Percentiles rank a stretch among this genome's conserved stretches.
These are phyloP conservation scores for Clistopyga incitator DNA, from an alignment of 2,888 invertebrate species.

Conservation along the genomic window DNA sequence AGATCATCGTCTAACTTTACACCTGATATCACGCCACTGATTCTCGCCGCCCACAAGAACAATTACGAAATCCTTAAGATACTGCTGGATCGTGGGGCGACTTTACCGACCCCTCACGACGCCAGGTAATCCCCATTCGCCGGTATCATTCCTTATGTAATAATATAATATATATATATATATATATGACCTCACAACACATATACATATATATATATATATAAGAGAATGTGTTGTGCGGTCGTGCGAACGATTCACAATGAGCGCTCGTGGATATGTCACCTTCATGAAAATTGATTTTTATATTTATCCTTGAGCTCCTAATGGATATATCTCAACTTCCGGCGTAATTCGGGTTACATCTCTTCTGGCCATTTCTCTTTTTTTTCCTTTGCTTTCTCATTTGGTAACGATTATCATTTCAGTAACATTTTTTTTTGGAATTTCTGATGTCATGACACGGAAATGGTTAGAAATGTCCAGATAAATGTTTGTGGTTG, in stretches of 20 bases:
- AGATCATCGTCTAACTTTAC: slow-evolving; percentile 94
- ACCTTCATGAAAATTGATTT: slow-evolving; percentile 10
- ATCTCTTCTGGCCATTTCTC: background rate
- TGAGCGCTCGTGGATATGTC: background rate
- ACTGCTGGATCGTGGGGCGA: slow-evolving; percentile 95
- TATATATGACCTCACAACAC: too few species aligned
- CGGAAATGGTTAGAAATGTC: too few species aligned
- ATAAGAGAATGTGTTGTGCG: background rate
- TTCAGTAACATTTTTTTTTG: background rate
- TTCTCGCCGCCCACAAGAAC: slow-evolving; percentile 97
- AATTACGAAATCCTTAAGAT: slow-evolving; percentile 99
- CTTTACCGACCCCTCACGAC: slow-evolving; percentile 96
- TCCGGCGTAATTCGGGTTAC: background rate
- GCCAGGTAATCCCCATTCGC: slow-evolving; percentile 88
- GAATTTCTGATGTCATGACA: too few species aligned
- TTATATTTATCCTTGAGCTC: background rate
- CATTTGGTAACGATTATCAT: background rate
- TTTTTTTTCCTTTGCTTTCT: background rate
- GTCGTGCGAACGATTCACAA: background rate
- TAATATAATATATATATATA: background rate
- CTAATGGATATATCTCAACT: slow-evolving; percentile 6
- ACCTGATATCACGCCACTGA: slow-evolving; percentile 97
- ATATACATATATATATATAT: background rate
- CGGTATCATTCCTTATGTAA: background rate
- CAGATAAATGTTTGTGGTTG: too few species aligned